Base-by-base conservation (phyloP, 1,140 invertebrate species). In the Temnothorax nylanderi region DNA sequence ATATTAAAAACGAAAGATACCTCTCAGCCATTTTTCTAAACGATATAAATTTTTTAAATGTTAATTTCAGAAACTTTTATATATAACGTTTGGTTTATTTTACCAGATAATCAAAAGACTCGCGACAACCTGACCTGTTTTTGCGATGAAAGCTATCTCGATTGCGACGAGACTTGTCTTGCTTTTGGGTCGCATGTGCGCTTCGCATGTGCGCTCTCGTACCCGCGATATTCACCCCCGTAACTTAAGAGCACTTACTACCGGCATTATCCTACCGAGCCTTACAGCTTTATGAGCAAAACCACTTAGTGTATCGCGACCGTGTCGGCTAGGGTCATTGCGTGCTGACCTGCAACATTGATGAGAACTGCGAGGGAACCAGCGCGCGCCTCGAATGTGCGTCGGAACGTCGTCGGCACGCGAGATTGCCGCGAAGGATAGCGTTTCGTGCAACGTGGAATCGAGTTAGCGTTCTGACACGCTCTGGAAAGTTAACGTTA, bases 201-300 rank as follows among this genome's bases (percentile, higher is more conserved):
- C 56, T 72, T 91, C 89, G 78, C 90, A 91, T 91, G 87, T 91
- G 90, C 75, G 69, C 56, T 72, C 51, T 60, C 10, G 74, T 56
- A 56, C 69, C 26, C 76, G 56, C 13, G 64, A 37, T 77, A 51
- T 49, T 56, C 76, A 71, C 44, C 62, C 60, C 60, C 21, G 60
- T 51, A 71, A 82, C 85, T 88, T 60, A 71, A 86, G 76, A 90
- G 77, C 90, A 87, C 87, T 91, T 90, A 90, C 90, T 56, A 69
- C 18, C 84, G 44, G 62, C 85, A 88, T 91, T 92, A 91, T 90
- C 80, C 87, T 90, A 80, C 80, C 37, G 71, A 54, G 78, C 81
- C 86, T 89, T 91, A 89, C 91, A 93, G 90, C 90, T 95, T 95
- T 95, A 95, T 94, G 94, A 93, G 93, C 94, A 90, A 95, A 95